Conservation (phyloP, 30 jellyfish, hydroid and myxozoan species). For the Hydractinia echinata region DNA sequence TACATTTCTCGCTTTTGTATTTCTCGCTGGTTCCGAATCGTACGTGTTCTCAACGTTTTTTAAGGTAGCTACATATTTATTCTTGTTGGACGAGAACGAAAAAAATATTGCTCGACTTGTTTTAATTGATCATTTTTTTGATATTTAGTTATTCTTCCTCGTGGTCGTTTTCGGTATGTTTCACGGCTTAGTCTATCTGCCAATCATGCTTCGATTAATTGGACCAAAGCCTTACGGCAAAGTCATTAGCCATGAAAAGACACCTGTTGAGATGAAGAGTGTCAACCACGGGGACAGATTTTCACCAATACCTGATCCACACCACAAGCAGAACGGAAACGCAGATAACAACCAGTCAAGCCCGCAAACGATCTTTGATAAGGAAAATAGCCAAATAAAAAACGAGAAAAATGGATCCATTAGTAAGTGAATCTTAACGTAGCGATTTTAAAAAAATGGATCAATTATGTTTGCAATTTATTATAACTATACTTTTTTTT, state of each 20-base stretch:
- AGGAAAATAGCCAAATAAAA: no score
- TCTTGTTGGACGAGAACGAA: not conserved
- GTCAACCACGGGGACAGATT: not conserved
- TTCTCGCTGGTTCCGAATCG: constrained; percentile 64
- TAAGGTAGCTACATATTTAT: constrained; percentile 47
- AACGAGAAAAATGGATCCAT: no score
- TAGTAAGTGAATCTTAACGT: no score
- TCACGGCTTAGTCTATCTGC: constrained; percentile 83
- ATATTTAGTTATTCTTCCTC: constrained; percentile 69
- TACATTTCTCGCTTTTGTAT: constrained; percentile 73
- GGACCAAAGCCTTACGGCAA: constrained; percentile 49
- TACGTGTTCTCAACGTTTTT: constrained; percentile 76
- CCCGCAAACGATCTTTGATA: no score
- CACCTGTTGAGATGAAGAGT: no score
- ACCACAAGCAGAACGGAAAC: no score
- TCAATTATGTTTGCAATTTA: no score
- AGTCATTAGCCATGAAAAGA: not conserved
- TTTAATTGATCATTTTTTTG: not conserved
- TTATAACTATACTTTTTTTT: no score
- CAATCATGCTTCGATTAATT: constrained; percentile 62
- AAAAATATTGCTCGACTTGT: not conserved
- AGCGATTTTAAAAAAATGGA: no score
- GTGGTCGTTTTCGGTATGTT: constrained; percentile 81
- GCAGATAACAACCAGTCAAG: no score
- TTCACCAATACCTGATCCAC: no score